A percentile compares a stretch with the other conserved stretches of the same genome.
Conservation (phyloP, 2,888 invertebrate genomes). For the Limnephilus auricula region DNA sequence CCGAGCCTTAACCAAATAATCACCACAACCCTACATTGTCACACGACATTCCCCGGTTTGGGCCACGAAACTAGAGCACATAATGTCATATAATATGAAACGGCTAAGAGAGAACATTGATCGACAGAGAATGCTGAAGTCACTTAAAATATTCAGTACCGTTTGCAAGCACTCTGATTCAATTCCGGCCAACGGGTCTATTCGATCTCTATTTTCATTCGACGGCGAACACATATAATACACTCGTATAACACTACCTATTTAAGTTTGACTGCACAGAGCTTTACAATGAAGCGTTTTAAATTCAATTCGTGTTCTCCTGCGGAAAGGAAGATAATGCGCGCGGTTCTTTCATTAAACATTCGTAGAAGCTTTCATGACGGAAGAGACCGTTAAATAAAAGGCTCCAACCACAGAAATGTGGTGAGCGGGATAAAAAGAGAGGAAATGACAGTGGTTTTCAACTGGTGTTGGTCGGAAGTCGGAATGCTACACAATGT, state of each 20-base stretch:
- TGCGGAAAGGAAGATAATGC: not conserved
- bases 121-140: not conserved
- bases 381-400: constrained; percentile 3
- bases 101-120: not conserved
- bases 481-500: not conserved
- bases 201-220: too few species aligned
- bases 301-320: not conserved
- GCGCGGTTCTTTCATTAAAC: not conserved
- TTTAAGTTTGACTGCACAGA: too few species aligned
- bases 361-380: constrained; percentile 3
- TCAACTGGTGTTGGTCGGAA: not conserved
- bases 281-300: not conserved
- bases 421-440: not conserved
- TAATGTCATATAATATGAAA: not conserved
- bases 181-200: too few species aligned
- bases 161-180: not conserved
- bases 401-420: constrained; percentile 16
- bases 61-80: not conserved
- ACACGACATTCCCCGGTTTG: not conserved
- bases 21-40: not conserved
- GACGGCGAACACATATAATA: too few species aligned
- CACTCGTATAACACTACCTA: too few species aligned
- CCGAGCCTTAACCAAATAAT: not conserved
- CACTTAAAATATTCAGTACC: not conserved
- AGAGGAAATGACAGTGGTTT: not conserved